phyloP scores from a whole-genome alignment of 2,797 vertebrate genomes.

The Enteromius viviparus region DNA sequence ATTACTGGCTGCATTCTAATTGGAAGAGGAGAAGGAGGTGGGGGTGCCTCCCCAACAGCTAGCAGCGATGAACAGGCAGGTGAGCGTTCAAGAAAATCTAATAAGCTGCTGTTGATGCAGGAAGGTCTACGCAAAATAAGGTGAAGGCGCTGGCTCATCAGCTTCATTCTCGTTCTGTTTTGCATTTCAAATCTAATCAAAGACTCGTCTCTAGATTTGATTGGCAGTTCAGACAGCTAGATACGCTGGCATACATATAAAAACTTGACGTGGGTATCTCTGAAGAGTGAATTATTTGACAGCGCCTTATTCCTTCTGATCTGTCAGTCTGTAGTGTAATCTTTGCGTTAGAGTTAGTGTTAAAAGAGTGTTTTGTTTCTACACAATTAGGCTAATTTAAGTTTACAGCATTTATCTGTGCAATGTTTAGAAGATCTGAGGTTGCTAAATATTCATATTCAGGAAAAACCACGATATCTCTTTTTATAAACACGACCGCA shows the following conservation, averaged over 20 bases:
- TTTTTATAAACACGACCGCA: conserved; percentile 35
- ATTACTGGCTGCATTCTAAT: conserved; percentile 66
- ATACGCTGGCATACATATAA: conserved; percentile 2
- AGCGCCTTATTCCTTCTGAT: conserved; percentile 26
- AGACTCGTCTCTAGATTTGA: conserved; percentile 70
- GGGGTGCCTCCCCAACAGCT: conserved; percentile 58
- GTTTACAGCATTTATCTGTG: not conserved
- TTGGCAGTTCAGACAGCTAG: conserved; percentile 66
- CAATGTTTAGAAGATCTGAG: conserved; percentile 19
- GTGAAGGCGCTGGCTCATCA: conserved; percentile 37
- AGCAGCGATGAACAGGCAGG: conserved; percentile 56
- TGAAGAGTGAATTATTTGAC: conserved; percentile 18
- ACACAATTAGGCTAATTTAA: conserved; percentile 31
- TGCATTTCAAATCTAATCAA: conserved; percentile 83
- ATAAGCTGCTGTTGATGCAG: conserved; percentile 63
- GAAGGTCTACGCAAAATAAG: conserved; percentile 1
- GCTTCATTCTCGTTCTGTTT: conserved; percentile 62
- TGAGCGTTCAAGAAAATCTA: conserved; percentile 67
- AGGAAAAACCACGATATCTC: conserved; percentile 18
- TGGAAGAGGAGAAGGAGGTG: conserved; percentile 49
- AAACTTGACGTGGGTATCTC: conserved; percentile 13
- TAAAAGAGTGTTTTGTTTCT: conserved; percentile 32
- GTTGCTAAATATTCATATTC: conserved; percentile 18
- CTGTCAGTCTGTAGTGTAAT: conserved; percentile 7
- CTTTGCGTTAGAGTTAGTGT: not conserved